Base-by-base conservation (phyloP, 1,140 invertebrate genomes). In the Portunus trituberculatus region DNA sequence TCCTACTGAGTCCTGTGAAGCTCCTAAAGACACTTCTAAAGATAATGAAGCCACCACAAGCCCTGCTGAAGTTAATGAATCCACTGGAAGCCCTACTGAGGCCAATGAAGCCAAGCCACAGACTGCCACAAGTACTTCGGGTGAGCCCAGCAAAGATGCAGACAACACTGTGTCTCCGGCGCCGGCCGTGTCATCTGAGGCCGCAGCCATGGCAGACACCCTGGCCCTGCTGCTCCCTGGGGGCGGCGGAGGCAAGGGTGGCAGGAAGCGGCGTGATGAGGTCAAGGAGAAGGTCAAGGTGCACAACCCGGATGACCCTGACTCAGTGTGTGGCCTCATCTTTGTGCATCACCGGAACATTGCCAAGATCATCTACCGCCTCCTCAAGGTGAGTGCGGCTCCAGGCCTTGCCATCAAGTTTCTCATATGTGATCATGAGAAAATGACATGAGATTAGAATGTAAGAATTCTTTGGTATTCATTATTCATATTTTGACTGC, bases 321-420 rank as follows among this genome's bases (percentile, higher is more conserved):
- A 95, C 89, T 96, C 96, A 87, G 96, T 99, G n/a, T 98, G 98
- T 96, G 98, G 98, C 0, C 97, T 99, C 31, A 97, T 99, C 67
- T 99, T 99, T 97, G 98, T 98, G 0, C 97, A 98, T 96, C 97
- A 98, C 96, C 97, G 98, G 93, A 98, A 98, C 94, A 98, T 98
- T 0, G 98, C 98, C 0, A 98, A 98, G 97, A 97, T 98, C 14
- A 96, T 99, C 0, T 98, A 98, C 96, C 98, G 98, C 96, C 97
- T 99, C 45, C 96, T 99, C 0, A 97, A 98, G 96, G 98, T 98
- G 97, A 97, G 97, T 92, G 12, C 20, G 20, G 0, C 14, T 84
- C 39, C 52, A 39, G 45, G 31, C n/a, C 28, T 45, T 52, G 29
- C 20, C 31, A 52, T 52, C 29, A n/a, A 1, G 20, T 28, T n/a